Base-by-base conservation (phyloP, 1,140 invertebrate species). In the Leptinotarsa undecemlineata region DNA sequence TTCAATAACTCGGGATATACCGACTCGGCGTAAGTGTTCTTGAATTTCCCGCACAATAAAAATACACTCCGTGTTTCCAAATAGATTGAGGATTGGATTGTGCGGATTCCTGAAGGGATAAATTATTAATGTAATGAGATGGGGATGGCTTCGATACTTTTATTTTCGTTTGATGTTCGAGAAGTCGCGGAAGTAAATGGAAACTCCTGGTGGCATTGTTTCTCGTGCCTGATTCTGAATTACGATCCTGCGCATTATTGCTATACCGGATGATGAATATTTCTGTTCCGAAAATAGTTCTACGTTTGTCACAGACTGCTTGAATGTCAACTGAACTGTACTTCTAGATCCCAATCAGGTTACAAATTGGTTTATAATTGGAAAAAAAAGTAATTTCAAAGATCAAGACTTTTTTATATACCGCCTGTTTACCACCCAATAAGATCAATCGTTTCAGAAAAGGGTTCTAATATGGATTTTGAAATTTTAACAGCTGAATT, bases 61-160 rank as follows among this genome's bases (percentile, higher is more conserved):
- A 72, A 72, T 64, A 72, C 60, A 23, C 69, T 62, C 48, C 69
- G 57, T 71, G 69, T 71, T 71, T 42, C 60, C 69, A 48, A 71
- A 71, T 71, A 61, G 60, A 71, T 71, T 71, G 69, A 13, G 71
- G 62, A 72, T 72, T 48, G 33, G 61, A 64, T 64, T 72, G 23
- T 48, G 57, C 13, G 60, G 42, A 48, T 47, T 64, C 47, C 60
- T 72, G 62, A 64, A 63, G 64, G 19, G 62, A 72, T 72, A 71
- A 61, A 72, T 72, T 72, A 72, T 72, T 64, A 72, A 72, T 64
- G 26, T 72, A 72, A 72, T 72, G 71, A 72, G 71, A 72, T 72
- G 68, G 47, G 26, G 63, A 64, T 64, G 26, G 14, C 14, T 64
- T 64, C 63, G 26, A 64, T 33, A 26, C 14, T 64, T 33, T 64